Evolutionary conservation across 1,140 invertebrate species (phyloP), one percentile per base, ranked within the genome.

Genomic region (Teleopsis dalmanni): DNA sequence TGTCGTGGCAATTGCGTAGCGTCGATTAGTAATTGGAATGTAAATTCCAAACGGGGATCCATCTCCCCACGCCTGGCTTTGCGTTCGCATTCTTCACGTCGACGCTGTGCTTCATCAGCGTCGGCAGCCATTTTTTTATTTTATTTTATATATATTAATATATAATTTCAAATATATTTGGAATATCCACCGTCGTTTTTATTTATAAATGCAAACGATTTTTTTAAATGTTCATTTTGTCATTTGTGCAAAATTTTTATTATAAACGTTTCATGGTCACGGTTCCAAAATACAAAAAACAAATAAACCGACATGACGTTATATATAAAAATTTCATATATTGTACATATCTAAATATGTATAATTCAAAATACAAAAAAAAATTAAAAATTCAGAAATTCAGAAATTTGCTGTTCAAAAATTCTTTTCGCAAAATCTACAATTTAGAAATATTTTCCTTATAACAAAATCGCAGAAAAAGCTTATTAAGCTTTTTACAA

Each of bases 51-150:
- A 35, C 88, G 78, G 53, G 87, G 87, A 70, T 91, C 88, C 84
- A 91, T 90, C 66, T 91, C 88, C 67, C 88, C 88, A 35, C 88
- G 76, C 18, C 88, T 76, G 1, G 88, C 87, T 62, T 90, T 90
- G 41, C 87, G 76, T 72, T 91, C 88, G 78, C 87, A 89, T 87
- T 91, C 88, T 82, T 91, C 88, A 29, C 87, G 76, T 34, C 87
- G 75, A 74, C 86, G 84, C 87, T 90, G 70, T 40, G 60, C 57
- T 66, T 70, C 67, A 50, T 65, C 67, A 48, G 62, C 58, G 54
- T 67, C 65, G 57, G 64, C 46, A 33, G 51, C 60, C 50, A 56
- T 54, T 47, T 47, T 34, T 23, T 19, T 35, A 34, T 18, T 23
- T 11, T 37, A 41, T 10, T 47, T 11, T 29, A 26, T 41, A 14